Percentiles rank a stretch among this genome's conserved stretches.
phyloP scores from a whole-genome alignment of 1,140 invertebrate genomes.

The Thrips palmi region DNA sequence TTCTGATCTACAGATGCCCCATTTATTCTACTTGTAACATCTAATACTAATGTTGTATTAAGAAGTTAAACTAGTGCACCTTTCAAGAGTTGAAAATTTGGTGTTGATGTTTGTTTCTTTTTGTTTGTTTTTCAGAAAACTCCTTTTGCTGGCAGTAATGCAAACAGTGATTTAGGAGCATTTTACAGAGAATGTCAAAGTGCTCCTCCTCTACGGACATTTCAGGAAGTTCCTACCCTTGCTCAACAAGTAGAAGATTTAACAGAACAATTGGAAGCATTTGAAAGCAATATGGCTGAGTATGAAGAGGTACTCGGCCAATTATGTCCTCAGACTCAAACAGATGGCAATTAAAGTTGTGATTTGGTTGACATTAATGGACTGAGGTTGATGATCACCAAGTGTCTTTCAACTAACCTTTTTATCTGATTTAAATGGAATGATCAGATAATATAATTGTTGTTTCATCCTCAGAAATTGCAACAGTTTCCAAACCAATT shows the following conservation, averaged over 20 bases:
- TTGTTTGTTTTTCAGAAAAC: constrained; percentile 30
- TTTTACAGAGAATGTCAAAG: constrained; percentile 64
- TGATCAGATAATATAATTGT: too few species aligned
- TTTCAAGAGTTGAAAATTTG: constrained; percentile 3
- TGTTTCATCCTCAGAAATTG: too few species aligned
- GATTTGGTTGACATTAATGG: too few species aligned
- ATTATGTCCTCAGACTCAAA: too few species aligned
- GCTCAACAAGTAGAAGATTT: constrained; percentile 45
- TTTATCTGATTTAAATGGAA: too few species aligned
- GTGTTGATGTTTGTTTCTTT: constrained; percentile 10
- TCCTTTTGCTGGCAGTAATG: constrained; percentile 33
- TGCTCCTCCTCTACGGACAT: constrained; percentile 47
- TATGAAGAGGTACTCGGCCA: constrained; percentile 53
- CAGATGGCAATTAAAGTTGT: too few species aligned
- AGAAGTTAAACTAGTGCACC: not conserved
- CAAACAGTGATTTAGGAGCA: constrained; percentile 44
- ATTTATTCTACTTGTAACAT: constrained; percentile 4
- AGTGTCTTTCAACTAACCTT: too few species aligned
- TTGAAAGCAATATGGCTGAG: constrained; percentile 50
- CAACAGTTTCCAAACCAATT: too few species aligned
- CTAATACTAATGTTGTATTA: constrained; percentile 3
- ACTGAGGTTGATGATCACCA: too few species aligned
- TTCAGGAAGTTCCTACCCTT: constrained; percentile 35
- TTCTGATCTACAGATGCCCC: constrained; percentile 6
- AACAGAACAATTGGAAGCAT: constrained; percentile 48